Conservation (phyloP, 2,888 invertebrate genomes). For the Calliscelio sp. region DNA sequence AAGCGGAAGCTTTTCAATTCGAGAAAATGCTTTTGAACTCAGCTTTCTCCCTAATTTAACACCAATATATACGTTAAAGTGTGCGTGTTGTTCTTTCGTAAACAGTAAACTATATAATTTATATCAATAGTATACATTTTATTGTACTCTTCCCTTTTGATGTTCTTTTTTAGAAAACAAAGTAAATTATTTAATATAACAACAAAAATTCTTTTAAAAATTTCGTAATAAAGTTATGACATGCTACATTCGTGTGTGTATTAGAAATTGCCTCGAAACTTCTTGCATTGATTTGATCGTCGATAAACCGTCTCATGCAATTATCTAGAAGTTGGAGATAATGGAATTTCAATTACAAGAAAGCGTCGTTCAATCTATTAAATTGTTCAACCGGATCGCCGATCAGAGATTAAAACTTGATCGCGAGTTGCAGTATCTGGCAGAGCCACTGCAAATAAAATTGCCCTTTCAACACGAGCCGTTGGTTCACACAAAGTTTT, state of each 20-base stretch:
- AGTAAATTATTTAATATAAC: no score
- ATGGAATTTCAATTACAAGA: constrained; percentile 85
- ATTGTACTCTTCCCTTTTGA: no score
- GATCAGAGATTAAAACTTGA: constrained; percentile 76
- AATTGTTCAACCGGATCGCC: constrained; percentile 69
- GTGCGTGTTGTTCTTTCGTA: constrained; percentile 23
- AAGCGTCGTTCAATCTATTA: constrained; percentile 76
- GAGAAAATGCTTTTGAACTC: constrained; percentile 80
- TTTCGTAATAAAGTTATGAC: constrained; percentile 81
- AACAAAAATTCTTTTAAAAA: constrained; percentile 6
- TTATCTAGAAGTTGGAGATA: constrained; percentile 85
- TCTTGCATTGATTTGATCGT: constrained; percentile 65
- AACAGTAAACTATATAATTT: no score
- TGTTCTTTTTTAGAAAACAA: no score
- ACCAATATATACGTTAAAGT: constrained; percentile 34
- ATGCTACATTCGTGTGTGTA: constrained; percentile 76
- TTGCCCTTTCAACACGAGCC: constrained; percentile 66
- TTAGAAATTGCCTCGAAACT: constrained; percentile 68
- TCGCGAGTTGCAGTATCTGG: constrained; percentile 64
- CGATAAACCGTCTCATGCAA: constrained; percentile 79
- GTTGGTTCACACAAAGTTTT: constrained; percentile 70
- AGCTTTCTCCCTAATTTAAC: constrained; percentile 59
- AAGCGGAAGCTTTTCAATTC: constrained; percentile 84
- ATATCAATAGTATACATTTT: no score
- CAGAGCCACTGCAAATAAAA: constrained; percentile 66